Percentiles rank a stretch among this genome's conserved stretches.
These are phyloP conservation scores for Pipistrellus pygmaeus DNA, from an alignment of 2,797 vertebrate genomes.

Conservation along the genomic window DNA sequence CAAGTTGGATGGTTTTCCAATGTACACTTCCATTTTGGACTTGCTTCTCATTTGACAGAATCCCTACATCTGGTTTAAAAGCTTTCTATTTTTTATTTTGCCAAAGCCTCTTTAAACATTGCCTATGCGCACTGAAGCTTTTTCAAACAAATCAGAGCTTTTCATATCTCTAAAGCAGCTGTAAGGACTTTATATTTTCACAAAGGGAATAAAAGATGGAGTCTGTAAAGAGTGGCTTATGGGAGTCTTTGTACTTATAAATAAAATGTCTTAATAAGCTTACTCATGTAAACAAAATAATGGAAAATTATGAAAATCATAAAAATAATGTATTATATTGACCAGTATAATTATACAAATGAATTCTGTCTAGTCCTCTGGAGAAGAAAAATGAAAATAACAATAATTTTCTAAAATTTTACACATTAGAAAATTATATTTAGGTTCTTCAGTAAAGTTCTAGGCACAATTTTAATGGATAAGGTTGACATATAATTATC, in stretches of 20 bases:
- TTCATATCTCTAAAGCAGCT: slow-evolving; percentile 73
- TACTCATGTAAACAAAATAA: slow-evolving; percentile 76
- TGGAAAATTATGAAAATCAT: slow-evolving; percentile 61
- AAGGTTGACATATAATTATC: slow-evolving; percentile 67
- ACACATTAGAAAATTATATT: slow-evolving; percentile 63
- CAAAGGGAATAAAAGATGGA: slow-evolving; percentile 70
- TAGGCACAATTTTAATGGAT: slow-evolving; percentile 59
- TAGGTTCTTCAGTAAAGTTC: slow-evolving; percentile 63
- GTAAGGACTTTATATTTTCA: slow-evolving; percentile 62
- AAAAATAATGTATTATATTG: slow-evolving; percentile 75
- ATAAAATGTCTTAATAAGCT: slow-evolving; percentile 73
- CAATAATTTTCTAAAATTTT: slow-evolving; percentile 69
- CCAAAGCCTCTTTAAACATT: slow-evolving; percentile 81
- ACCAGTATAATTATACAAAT: slow-evolving; percentile 66
- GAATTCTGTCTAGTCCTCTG: slow-evolving; percentile 4
- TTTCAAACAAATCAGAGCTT: slow-evolving; percentile 80
- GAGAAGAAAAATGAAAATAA: slow-evolving; percentile 74
- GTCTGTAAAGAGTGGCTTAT: slow-evolving; percentile 65
- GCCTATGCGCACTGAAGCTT: slow-evolving; percentile 75
- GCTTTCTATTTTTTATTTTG: slow-evolving; percentile 76
- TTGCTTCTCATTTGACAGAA: slow-evolving; percentile 63
- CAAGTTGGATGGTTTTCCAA: slow-evolving; percentile 55
- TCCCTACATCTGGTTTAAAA: slow-evolving; percentile 76
- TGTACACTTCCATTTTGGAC: slow-evolving; percentile 63
- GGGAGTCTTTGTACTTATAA: slow-evolving; percentile 69